Evolutionary conservation across 2,888 invertebrate species (phyloP), one percentile per base, ranked within the genome.

Genomic region (Hydrotaea diabolus): DNA sequence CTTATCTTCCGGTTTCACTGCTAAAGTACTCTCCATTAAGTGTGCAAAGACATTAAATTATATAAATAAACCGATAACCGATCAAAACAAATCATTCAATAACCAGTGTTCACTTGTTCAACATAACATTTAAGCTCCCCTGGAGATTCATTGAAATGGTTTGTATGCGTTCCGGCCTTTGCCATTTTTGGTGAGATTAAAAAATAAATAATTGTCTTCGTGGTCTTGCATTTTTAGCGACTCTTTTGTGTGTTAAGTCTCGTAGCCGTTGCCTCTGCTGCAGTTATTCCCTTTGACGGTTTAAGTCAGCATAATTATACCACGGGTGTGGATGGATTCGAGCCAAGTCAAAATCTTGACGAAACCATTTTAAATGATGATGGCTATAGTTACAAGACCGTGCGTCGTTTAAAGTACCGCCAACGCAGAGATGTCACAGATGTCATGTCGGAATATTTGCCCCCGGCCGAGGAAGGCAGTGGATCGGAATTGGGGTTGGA

Each of bases 241-340:
- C 72, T 90, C 69, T 88, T 89, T 57, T 85, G 88, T 83, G 87
- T 87, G 86, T 89, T 88, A 87, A 87, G 89, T 36, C 87, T 89
- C 26, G 87, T 89, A 86, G 87, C 88, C 87, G 87, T 88, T 72
- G 89, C 88, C 87, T 88, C 89, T 87, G 90, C 91, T 86, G 90
- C 91, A 87, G 88, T 88, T 88, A 86, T 91, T 86, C 90, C 89
- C 83, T 87, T 88, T 87, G 88, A 90, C 88, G 90, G 89, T 87
- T 79, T 88, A 87, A 90, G 90, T 86, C 89, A 89, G 82, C 90
- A 59, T 23, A 46, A 13, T 57, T 7, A 8, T 15, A 75, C 89
- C 86, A 88, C 89, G 74, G 91, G 91, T 88, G 89, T 90, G 26
- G 86, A 88, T 5, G 90, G 88, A 66, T 82, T 88, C 69, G 88